A percentile compares a stretch with the other conserved stretches of the same genome.
Evolutionary conservation across 2,113 vertebrate genomes (phyloP).

Genomic region (Osmerus eperlanus): DNA sequence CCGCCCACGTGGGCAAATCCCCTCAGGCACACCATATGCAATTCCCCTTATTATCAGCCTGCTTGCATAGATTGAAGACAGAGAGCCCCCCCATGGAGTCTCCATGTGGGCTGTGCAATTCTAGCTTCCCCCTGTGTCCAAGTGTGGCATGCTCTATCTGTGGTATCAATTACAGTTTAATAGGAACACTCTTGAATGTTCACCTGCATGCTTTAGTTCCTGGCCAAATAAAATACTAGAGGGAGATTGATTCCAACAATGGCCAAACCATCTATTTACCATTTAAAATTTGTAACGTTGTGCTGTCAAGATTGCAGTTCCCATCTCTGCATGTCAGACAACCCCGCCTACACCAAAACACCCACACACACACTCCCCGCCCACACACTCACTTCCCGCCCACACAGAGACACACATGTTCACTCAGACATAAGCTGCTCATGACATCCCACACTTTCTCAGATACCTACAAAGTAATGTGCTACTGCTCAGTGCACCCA

Average conservation of each 20-base stretch:
- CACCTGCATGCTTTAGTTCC: background rate
- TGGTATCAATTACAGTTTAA: background rate
- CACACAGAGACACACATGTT: slow-evolving; percentile 65
- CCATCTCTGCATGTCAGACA: slow-evolving; percentile 69
- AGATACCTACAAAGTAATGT: slow-evolving; percentile 59
- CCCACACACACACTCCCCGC: slow-evolving; percentile 42
- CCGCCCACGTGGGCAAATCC: slow-evolving; percentile 50
- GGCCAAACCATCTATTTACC: background rate
- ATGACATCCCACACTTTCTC: slow-evolving; percentile 67
- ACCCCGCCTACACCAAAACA: slow-evolving; percentile 67
- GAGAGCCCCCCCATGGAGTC: background rate
- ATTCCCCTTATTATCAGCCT: background rate
- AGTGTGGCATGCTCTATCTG: no score
- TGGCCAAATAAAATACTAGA: background rate
- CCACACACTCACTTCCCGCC: slow-evolving; percentile 54
- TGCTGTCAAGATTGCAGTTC: slow-evolving; percentile 51
- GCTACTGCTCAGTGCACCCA: background rate
- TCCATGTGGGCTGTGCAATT: background rate
- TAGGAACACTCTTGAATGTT: background rate
- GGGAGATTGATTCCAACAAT: background rate
- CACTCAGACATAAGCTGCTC: slow-evolving; percentile 71
- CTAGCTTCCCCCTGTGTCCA: background rate
- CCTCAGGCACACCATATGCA: slow-evolving; percentile 18
- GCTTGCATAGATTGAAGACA: background rate
- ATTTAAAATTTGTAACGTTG: background rate